Evolutionary conservation across 1,140 invertebrate species (phyloP), one percentile per base, ranked within the genome.

Genomic region (Drosophila mojavensis): DNA sequence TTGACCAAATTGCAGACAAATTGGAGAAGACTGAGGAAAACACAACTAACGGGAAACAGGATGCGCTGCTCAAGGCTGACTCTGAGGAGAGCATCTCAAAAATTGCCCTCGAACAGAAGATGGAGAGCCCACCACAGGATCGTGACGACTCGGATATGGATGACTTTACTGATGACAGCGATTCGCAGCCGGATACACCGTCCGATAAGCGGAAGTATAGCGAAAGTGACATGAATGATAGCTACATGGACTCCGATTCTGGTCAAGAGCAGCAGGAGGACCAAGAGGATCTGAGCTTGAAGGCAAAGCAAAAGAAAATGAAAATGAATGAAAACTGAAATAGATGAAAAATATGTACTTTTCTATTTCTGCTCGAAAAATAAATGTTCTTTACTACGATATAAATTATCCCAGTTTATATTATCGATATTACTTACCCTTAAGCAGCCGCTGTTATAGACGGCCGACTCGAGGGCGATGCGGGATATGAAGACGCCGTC

Each of bases 401-500:
- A 6, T 45, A 15, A 24, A 24, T 24, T 2, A 24, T 24, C 20
- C 2, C 20, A 24, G 20, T 24, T 24, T 0, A 24, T 1, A 24
- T 24, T 24, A 24, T 17, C 5, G 43, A 15, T 47, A 7, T 47
- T 17, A 0, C 20, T 89, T 91, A 96, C 95, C 93, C 97, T 97
- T 55, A 99, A 93, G 92, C 98, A 98, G 45, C 98, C 98, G 91
- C 98, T 98, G 93, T 98, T 98, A 93, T 98, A 98, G 17, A 99
- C 98, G 6, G 98, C 97, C 53, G 97, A 98, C 93, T 99, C 98
- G 47, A 99, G 94, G 15, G 98, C 98, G 93, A 99, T 99, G 91
- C 98, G 95, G 1, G 98, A 99, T 92, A 99, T 99, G 94, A 99
- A 99, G 63, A 99, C 98, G 30, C 99, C 99, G 92, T 98, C 98